Base-by-base conservation (phyloP, 1,140 invertebrate genomes). In the Diprion similis region DNA sequence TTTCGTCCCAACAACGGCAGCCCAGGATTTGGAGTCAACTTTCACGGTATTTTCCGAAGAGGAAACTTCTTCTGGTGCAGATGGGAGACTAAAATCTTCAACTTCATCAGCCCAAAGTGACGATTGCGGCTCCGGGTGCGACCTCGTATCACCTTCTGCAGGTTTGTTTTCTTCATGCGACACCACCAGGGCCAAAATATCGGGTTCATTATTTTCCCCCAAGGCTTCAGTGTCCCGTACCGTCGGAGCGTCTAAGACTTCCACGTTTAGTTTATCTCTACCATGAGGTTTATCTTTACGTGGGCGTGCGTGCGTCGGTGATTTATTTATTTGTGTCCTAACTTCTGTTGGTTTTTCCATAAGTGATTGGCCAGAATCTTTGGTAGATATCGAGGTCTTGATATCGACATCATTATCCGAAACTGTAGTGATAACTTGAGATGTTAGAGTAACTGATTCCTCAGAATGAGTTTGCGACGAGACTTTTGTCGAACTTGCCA, bases 401-500 rank as follows among this genome's bases (percentile, higher is more conserved):
- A n/a, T 59, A 45, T 73, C 66, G 76, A 70, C 51, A 73, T 73
- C 51, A 59, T 59, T 59, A 17, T 59, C 76, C 68, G 74, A n/a
- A 73, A 72, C 37, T 17, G 47, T 70, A 15, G 18, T 46, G 24
- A 71, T 17, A 45, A 10, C 66, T 11, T 68, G 13, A 19, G 66
- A 46, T 70, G 18, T 46, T 11, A 68, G 66, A 15, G 18, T 69
- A 11, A 66, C 59, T 3, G 66, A 46, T n/a, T 81, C 75, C 24
- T 78, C 75, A 48, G 79, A 66, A 37, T 48, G 65, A n/a, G 9
- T 17, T 65, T 79, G 78, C 0, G 80, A 75, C 8, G 78, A 75
- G 10, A 73, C 68, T 66, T 66, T 72, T 11, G 72, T 74, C 4
- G 85, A 87, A 78, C 88, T 88, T 18, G 90, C 89, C 13, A 91